Evolutionary conservation across 2,797 vertebrate genomes (phyloP).

Genomic region (Cirrhinus mrigala): DNA sequence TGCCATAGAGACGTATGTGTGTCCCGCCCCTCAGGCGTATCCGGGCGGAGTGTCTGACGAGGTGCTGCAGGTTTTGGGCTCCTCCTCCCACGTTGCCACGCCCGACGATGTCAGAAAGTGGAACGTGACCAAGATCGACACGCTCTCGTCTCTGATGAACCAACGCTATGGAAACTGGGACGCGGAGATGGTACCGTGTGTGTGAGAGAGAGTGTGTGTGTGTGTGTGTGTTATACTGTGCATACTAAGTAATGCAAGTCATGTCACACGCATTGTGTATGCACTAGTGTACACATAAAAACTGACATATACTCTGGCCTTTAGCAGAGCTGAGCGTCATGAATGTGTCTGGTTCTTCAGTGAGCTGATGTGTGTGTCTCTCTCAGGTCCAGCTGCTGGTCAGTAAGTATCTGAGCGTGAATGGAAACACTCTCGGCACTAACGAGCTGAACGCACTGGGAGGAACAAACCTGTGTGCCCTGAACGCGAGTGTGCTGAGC

Average conservation of each 20-base stretch:
- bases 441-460: slow-evolving; percentile 70
- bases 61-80: slow-evolving; percentile 71
- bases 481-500: slow-evolving; percentile 61
- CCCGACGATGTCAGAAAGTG: slow-evolving; percentile 68
- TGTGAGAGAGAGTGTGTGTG: background rate
- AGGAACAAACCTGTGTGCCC: slow-evolving; percentile 73
- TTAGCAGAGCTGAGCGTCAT: background rate
- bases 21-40: slow-evolving; percentile 68
- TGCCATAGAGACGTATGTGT: background rate
- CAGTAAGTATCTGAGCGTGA: slow-evolving; percentile 72
- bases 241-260: background rate
- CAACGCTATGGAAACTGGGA: slow-evolving; percentile 69
- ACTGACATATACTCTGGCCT: background rate
- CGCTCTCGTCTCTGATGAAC: slow-evolving; percentile 72
- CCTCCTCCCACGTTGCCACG: slow-evolving; percentile 70
- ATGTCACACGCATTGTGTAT: background rate
- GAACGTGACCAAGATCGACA: slow-evolving; percentile 74
- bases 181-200: slow-evolving; percentile 65
- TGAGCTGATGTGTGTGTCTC: background rate
- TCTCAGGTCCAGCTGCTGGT: slow-evolving; percentile 73
- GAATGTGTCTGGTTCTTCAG: background rate
- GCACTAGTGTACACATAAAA: background rate
- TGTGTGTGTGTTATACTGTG: background rate
- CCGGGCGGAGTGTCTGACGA: slow-evolving; percentile 65
- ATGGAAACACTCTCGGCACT: slow-evolving; percentile 68